Evolutionary conservation across 1,140 invertebrate species (phyloP), one percentile per base, ranked within the genome.

Genomic region (Ladona fulva): DNA sequence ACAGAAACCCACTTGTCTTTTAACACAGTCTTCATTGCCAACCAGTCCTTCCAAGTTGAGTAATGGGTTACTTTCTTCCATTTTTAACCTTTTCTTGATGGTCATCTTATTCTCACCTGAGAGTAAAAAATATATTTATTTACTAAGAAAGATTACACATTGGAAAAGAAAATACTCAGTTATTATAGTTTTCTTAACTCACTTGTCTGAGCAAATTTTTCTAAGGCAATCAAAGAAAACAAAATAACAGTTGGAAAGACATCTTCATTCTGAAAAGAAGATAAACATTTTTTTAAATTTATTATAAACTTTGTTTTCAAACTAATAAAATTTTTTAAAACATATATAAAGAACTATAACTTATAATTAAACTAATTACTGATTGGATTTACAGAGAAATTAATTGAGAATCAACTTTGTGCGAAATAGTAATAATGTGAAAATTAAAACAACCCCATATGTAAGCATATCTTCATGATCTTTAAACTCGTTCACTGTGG

Each of bases 151-250:
- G 78, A 42, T 24, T 22, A 77, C 25, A 77, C 29, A 80, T 29
- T 19, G 16, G n/a, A 42, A 77, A 42, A 76, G 76, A 74, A 0
- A 73, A 44, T 59, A 76, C 37, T 8, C 0, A 25, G 76, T n/a
- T 7, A 6, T 42, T 76, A 78, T 14, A 59, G 76, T 76, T 22
- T 29, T 24, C 75, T 78, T 76, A 29, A 87, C 88, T 89, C 85
- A 92, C 94, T 95, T 80, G 95, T 97, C 87, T 95, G 93, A 79
- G 95, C 94, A 88, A 97, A 97, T 86, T 98, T 98, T 85, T 97
- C 95, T 80, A 98, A 85, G 25, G 95, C 95, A 83, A 97, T 93
- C 76, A 98, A 85, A 59, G 96, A 93, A 87, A 95, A 96, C 74
- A 98, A 85, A 78, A 94, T 92, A 77, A 97, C 91, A 82, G 91